Base-by-base conservation (phyloP, 2,113 vertebrate species). In the Ictalurus punctatus region DNA sequence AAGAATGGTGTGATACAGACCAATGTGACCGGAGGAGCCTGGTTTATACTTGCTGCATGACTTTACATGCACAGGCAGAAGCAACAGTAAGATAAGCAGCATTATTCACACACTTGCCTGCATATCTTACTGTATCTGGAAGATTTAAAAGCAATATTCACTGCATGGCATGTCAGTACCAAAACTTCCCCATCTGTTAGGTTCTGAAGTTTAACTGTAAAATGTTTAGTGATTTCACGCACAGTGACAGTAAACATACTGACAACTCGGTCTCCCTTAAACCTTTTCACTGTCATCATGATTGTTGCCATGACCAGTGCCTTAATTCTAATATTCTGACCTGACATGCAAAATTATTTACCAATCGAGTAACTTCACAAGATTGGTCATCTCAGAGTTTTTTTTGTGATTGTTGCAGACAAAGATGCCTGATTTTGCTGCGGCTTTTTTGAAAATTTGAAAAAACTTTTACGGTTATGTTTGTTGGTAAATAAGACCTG, bases 41-140 rank as follows among this genome's bases (percentile, higher is more conserved):
- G 76, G 76, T 52, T 54, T 54, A 54, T 79, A 79, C 76, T 54
- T 54, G 48, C 27, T 80, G 48, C 76, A 80, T 80, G 78, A 80
- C 52, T 80, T 80, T 80, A 80, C 78, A 80, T 80, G 78, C 78
- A 80, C 52, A 1, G 52, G 78, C 52, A 56, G 27, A 80, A 80
- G 48, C 78, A 80, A 48, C 48, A 80, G 52, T 80, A 80, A 80
- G 52, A 30, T 16, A n/a, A 80, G 78, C 27, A 2, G 48, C 78
- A 80, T 80, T 80, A 52, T 56, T 80, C 27, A 30, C 48, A 56
- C 78, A 56, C 78, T 80, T 56, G 78, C 78, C 52, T 80, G 52
- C 78, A 80, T 80, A 56, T n/a, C 78, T 80, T 56, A 76, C 25
- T 80, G 56, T 56, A 56, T 80, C 78, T 80, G 52, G 14, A 56